These are phyloP conservation scores for Eugnorisma glareosa DNA, from an alignment of 2,888 invertebrate genomes.

Conservation along the genomic window DNA sequence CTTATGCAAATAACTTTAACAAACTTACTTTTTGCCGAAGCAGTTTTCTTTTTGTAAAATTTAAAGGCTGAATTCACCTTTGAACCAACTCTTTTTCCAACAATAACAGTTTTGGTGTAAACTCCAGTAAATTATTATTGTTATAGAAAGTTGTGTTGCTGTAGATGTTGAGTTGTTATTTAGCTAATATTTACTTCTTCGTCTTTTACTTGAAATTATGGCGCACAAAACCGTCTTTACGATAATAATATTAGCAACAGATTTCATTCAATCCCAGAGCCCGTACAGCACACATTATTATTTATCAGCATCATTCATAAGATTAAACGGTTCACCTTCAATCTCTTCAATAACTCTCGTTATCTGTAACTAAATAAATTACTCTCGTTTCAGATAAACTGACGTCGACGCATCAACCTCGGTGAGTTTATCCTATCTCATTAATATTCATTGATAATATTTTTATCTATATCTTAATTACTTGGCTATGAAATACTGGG, in stretches of 20 bases:
- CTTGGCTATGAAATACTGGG: constrained; percentile 26
- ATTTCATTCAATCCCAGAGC: constrained; percentile 28
- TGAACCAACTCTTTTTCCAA: neutral
- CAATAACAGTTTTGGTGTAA: neutral
- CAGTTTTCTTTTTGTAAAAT: neutral
- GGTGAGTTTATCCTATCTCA: constrained; percentile 54
- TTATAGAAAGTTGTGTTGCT: neutral
- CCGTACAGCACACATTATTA: constrained; percentile 14
- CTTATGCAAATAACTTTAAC: constrained; percentile 7
- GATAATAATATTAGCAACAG: neutral
- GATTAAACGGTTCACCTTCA: constrained; percentile 52
- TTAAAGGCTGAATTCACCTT: neutral
- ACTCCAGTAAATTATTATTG: neutral
- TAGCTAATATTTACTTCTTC: neutral
- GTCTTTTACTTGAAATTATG: neutral
- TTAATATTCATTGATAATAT: constrained; percentile 57
- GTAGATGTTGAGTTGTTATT: neutral
- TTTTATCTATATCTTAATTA: constrained; percentile 48
- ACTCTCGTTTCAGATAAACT: constrained; percentile 63
- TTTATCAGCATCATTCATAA: constrained; percentile 37
- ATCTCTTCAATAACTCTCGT: constrained; percentile 49
- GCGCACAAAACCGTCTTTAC: neutral
- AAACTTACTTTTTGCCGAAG: neutral
- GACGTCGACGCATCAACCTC: constrained; percentile 35
- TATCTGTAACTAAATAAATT: constrained; percentile 56